A percentile compares a stretch with the other conserved stretches of the same genome.
Conservation (phyloP, 2,113 vertebrate species). For the Archilochus colubris region DNA sequence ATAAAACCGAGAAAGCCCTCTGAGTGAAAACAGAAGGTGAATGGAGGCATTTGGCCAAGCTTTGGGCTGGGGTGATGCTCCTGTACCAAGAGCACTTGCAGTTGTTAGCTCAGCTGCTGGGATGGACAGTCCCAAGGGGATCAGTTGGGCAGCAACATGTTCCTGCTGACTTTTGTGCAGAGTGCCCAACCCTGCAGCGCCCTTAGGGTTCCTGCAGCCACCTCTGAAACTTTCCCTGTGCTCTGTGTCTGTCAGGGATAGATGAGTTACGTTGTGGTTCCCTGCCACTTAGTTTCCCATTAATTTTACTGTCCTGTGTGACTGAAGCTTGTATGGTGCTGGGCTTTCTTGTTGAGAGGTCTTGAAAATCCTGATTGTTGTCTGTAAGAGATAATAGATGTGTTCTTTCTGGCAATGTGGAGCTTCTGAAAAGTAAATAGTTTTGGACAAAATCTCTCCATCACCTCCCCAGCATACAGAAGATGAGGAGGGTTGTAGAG, state of each 20-base stretch:
- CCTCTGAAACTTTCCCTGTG: neutral
- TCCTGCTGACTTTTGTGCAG: neutral
- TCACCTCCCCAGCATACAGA: neutral
- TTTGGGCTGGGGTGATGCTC: neutral
- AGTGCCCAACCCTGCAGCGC: neutral
- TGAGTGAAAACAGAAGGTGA: neutral
- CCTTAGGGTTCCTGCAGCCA: neutral
- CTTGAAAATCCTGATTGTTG: neutral
- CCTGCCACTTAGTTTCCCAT: neutral
- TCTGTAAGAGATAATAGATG: neutral
- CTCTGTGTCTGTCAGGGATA: neutral
- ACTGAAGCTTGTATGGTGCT: neutral
- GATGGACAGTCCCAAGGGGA: neutral
- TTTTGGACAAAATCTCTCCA: neutral
- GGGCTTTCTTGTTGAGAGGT: neutral
- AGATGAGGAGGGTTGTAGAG: neutral
- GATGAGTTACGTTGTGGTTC: neutral
- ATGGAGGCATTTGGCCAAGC: neutral
- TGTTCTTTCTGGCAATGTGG: neutral
- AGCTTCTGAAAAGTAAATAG: neutral
- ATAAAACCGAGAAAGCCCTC: neutral
- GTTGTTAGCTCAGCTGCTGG: neutral
- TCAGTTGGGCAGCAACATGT: neutral
- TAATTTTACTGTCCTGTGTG: neutral
- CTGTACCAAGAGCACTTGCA: neutral